phyloP scores from a whole-genome alignment of 2,113 vertebrate species.

The Entelurus aequoreus region DNA sequence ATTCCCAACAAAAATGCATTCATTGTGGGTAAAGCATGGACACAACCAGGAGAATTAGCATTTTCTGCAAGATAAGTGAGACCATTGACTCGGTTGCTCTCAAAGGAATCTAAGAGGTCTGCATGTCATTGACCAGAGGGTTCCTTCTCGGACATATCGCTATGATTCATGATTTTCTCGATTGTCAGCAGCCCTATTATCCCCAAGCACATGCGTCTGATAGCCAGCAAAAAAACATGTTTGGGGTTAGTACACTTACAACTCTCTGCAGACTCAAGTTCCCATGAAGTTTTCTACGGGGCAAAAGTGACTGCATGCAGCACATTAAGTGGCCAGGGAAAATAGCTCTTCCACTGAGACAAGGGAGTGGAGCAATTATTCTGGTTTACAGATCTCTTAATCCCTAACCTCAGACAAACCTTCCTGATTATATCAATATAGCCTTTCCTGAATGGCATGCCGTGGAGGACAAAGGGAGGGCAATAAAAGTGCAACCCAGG shows the following conservation, averaged over 20 bases:
- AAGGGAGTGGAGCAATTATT: conserved; percentile 52
- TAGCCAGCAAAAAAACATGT: conserved; percentile 20
- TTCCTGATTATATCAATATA: conserved; percentile 49
- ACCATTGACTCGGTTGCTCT: conserved; percentile 57
- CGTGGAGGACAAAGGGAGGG: conserved; percentile 42
- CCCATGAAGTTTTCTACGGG: conserved; percentile 52
- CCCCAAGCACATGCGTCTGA: conserved; percentile 9
- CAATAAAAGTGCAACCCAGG: conserved; percentile 38
- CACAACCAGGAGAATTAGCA: conserved; percentile 27
- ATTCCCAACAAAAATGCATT: conserved; percentile 50
- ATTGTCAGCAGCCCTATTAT: conserved; percentile 21
- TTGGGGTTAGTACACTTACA: conserved; percentile 34
- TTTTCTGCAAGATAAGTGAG: conserved; percentile 42
- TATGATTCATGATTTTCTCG: conserved; percentile 42
- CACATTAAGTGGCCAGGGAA: conserved; percentile 45
- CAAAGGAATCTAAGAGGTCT: conserved; percentile 66
- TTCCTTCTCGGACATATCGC: conserved; percentile 41
- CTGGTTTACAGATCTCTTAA: conserved; percentile 36
- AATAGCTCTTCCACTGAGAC: conserved; percentile 48
- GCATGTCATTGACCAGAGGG: conserved; percentile 72
- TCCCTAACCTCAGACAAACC: conserved; percentile 63
- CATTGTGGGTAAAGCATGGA: conserved; percentile 36
- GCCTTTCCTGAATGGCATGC: conserved; percentile 52
- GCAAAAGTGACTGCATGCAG: conserved; percentile 50
- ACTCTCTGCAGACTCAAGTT: conserved; percentile 48